Evolutionary conservation across 2,888 invertebrate genomes (phyloP).

Genomic region (Mesopsocus fuscifrons): DNA sequence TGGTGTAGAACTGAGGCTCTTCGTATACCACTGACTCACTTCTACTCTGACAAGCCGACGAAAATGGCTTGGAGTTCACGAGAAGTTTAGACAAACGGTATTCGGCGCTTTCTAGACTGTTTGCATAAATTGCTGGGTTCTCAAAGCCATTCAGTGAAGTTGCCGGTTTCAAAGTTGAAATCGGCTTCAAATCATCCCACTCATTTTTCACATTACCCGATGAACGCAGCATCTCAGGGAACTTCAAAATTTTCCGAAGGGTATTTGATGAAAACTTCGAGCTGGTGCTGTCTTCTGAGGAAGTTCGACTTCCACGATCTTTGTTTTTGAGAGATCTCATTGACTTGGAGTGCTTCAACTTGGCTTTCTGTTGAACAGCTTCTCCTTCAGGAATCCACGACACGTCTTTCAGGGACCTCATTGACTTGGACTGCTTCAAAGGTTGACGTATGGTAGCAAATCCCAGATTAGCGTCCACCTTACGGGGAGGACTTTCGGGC

Average conservation of each 20-base stretch:
- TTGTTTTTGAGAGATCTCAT: conserved; percentile 7
- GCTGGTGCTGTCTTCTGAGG: conserved; percentile 3
- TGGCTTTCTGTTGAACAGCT: neutral
- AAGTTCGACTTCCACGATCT: neutral
- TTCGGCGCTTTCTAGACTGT: neutral
- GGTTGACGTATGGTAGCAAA: neutral
- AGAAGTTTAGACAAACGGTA: neutral
- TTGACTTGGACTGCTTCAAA: conserved; percentile 6
- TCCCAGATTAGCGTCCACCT: neutral
- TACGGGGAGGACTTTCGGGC: neutral
- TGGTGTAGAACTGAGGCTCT: too few species aligned
- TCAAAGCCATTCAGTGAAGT: neutral
- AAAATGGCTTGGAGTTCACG: conserved; percentile 4
- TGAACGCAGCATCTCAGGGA: neutral
- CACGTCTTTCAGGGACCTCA: neutral
- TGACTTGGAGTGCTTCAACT: conserved; percentile 6
- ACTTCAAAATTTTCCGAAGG: neutral
- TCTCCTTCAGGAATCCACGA: neutral
- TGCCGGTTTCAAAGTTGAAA: neutral
- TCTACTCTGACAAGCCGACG: neutral
- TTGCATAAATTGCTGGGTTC: conserved; percentile 3
- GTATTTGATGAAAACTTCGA: conserved; percentile 5
- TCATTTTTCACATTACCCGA: neutral
- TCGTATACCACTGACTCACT: too few species aligned
- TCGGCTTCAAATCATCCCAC: neutral